Percentiles rank a stretch among this genome's conserved stretches.
phyloP scores from a whole-genome alignment of 2,797 vertebrate species.

The Anisognathus igniventris region DNA sequence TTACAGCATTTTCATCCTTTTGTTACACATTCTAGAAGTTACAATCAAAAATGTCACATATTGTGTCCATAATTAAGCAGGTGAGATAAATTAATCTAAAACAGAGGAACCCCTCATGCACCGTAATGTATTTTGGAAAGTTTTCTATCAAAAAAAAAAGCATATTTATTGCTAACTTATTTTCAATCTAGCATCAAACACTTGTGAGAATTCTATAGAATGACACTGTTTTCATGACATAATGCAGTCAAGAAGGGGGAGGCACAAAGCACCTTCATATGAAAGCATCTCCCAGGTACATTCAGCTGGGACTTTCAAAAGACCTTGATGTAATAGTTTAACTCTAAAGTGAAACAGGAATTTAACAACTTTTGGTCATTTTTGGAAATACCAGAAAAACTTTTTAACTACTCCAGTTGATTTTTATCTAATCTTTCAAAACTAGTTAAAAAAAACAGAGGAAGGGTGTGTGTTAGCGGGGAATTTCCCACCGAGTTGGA shows the following conservation, averaged over 20 bases:
- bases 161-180: neutral
- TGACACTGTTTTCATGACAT: neutral
- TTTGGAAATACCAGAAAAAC: neutral
- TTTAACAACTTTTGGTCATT: neutral
- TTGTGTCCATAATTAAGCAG: neutral
- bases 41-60: neutral
- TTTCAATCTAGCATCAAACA: neutral
- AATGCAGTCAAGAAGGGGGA: neutral
- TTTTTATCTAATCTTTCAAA: neutral
- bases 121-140: neutral
- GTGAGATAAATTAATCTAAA: neutral
- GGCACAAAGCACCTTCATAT: neutral
- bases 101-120: neutral
- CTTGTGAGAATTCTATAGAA: neutral
- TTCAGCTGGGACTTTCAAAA: neutral
- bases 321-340: neutral
- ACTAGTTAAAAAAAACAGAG: neutral
- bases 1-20: neutral
- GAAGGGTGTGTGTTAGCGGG: neutral
- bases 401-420: neutral
- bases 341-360: neutral
- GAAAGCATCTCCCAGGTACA: neutral
- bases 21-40: neutral
- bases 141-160: neutral
- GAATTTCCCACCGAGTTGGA: neutral